Conservation (phyloP, 64 coral and sea anemone genomes). For the Acropora tenuis region DNA sequence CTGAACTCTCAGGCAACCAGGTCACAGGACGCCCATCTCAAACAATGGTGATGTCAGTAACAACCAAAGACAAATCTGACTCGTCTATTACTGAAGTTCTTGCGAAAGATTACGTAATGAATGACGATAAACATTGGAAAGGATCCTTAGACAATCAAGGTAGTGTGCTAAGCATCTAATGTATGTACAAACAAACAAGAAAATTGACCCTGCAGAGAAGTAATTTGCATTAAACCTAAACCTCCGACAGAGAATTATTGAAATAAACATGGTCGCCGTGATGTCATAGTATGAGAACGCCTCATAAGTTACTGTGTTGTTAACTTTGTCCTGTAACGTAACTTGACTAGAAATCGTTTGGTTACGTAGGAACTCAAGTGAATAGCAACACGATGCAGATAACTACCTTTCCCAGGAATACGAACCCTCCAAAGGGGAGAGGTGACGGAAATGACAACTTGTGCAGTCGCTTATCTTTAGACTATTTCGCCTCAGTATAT, state of each 20-base stretch:
- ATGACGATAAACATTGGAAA: background rate
- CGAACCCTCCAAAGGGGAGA: background rate
- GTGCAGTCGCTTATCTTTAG: constrained; percentile 33
- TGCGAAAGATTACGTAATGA: background rate
- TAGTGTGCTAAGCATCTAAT: background rate
- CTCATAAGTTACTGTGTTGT: background rate
- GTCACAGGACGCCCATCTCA: background rate
- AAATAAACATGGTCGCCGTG: background rate
- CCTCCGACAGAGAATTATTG: too few species aligned
- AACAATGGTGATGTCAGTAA: background rate
- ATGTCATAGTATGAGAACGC: too few species aligned
- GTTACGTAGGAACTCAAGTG: background rate
- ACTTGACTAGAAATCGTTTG: background rate
- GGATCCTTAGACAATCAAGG: constrained; percentile 3
- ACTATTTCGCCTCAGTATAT: constrained; percentile 65
- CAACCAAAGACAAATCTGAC: constrained; percentile 4
- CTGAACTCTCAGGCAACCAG: background rate
- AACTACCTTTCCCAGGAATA: background rate
- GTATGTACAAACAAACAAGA: background rate
- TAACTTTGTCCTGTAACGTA: background rate
- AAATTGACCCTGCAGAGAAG: too few species aligned
- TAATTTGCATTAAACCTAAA: too few species aligned
- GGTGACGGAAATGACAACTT: background rate
- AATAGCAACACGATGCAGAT: background rate
- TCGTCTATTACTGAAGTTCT: constrained; percentile 16